These are phyloP conservation scores for Drosophila affinis DNA, from an alignment of 2,888 invertebrate species.

Conservation along the genomic window DNA sequence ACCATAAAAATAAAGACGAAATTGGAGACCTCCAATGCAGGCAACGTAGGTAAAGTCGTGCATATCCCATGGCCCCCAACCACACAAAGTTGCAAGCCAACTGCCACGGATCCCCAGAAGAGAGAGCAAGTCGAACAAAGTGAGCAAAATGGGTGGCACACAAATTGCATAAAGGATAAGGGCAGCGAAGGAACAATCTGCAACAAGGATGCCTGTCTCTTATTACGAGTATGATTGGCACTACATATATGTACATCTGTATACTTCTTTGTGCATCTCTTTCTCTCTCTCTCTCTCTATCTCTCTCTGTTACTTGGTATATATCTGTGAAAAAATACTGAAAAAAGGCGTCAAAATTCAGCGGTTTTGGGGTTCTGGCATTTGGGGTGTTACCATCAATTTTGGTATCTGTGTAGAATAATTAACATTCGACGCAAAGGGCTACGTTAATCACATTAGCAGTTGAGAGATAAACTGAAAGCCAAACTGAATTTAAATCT, in stretches of 20 bases:
- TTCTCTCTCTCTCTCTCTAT: neutral
- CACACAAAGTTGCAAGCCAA: conserved; percentile 32
- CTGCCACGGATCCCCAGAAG: neutral
- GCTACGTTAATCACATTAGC: conserved; percentile 56
- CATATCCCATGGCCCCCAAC: conserved; percentile 48
- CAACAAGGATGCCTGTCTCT: conserved; percentile 35
- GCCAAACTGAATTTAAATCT: conserved; percentile 25
- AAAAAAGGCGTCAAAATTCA: conserved; percentile 47
- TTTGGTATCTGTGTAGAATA: conserved; percentile 48
- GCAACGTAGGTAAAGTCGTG: conserved; percentile 39
- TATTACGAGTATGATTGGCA: conserved; percentile 37
- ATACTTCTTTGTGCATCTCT: conserved; percentile 1
- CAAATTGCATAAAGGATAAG: conserved; percentile 61
- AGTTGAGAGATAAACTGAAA: conserved; percentile 54
- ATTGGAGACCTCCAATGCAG: conserved; percentile 30
- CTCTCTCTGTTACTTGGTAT: too few species aligned
- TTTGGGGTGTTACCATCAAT: conserved; percentile 26
- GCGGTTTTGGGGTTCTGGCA: neutral
- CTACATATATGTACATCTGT: conserved; percentile 2
- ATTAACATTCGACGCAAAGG: conserved; percentile 66
- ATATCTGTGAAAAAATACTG: too few species aligned
- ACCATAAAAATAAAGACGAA: conserved; percentile 31
- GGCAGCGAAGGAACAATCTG: conserved; percentile 26
- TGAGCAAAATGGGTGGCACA: conserved; percentile 36
- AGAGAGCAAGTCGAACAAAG: conserved; percentile 36